Evolutionary conservation across 2,113 vertebrate species (phyloP).

Genomic region (Centropus bengalensis): DNA sequence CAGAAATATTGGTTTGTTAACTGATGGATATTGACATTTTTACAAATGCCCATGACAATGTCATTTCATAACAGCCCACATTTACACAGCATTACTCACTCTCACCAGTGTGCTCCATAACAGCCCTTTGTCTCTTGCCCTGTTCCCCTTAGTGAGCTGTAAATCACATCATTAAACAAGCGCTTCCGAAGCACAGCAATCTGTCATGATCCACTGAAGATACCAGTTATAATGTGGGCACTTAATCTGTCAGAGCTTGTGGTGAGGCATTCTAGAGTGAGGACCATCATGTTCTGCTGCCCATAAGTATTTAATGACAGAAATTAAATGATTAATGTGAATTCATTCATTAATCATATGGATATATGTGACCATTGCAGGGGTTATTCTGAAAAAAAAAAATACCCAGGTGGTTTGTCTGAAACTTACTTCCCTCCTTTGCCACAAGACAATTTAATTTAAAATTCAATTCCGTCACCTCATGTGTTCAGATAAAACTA

Average conservation of each 20-base stretch:
- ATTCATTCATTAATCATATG: constrained; percentile 41
- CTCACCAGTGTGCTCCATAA: background rate
- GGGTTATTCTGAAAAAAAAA: background rate
- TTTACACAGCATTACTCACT: constrained; percentile 1
- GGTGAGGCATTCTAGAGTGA: constrained; percentile 41
- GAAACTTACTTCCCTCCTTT: background rate
- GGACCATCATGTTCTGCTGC: constrained; percentile 47
- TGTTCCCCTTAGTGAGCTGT: constrained; percentile 40
- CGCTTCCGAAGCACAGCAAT: constrained; percentile 50
- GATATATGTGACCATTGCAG: constrained; percentile 3
- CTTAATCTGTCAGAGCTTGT: constrained; percentile 44
- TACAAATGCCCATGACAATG: constrained; percentile 32
- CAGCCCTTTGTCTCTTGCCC: constrained; percentile 30
- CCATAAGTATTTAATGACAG: constrained; percentile 17
- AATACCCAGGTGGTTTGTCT: background rate
- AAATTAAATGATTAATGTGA: constrained; percentile 38
- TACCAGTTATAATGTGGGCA: constrained; percentile 35
- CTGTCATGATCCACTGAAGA: constrained; percentile 60
- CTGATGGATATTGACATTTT: constrained; percentile 55
- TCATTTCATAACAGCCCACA: constrained; percentile 12
- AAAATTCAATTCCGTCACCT: background rate
- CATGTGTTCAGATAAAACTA: background rate
- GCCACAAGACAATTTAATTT: background rate
- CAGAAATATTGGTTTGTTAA: constrained; percentile 45
- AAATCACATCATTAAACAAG: constrained; percentile 69